Evolutionary conservation across 1,140 invertebrate genomes (phyloP).

Genomic region (Diprion similis): DNA sequence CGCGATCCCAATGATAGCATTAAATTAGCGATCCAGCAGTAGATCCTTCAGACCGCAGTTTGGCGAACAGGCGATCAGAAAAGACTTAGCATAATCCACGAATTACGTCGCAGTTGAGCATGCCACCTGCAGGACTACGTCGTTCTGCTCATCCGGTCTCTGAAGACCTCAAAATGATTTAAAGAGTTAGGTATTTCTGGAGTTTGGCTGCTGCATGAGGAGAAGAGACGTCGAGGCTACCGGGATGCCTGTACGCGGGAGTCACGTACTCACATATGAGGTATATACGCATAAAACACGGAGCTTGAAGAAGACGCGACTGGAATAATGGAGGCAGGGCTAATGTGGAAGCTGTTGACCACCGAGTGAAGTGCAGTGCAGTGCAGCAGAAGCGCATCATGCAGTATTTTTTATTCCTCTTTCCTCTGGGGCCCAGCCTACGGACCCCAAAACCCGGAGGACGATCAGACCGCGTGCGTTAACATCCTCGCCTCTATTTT

Average conservation of each 20-base stretch:
- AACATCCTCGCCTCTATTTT: background rate
- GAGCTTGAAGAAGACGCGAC: background rate
- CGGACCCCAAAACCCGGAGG: background rate
- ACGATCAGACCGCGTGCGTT: background rate
- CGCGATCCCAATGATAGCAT: too few relatives aligned
- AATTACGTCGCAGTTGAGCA: too few relatives aligned
- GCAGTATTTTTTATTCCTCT: background rate
- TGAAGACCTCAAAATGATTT: background rate
- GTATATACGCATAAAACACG: background rate
- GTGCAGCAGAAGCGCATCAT: too few relatives aligned
- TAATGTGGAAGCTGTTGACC: conserved; percentile 1
- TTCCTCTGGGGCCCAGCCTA: background rate
- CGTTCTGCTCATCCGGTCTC: background rate
- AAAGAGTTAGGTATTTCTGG: background rate
- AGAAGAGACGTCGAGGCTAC: background rate
- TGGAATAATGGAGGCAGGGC: conserved; percentile 2
- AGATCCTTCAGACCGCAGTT: too few relatives aligned
- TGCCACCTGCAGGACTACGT: too few relatives aligned
- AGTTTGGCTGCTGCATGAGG: background rate
- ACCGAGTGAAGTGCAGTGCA: too few relatives aligned
- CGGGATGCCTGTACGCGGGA: background rate
- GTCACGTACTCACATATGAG: background rate
- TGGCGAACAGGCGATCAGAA: too few relatives aligned
- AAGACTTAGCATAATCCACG: too few relatives aligned
- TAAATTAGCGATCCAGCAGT: too few relatives aligned